phyloP scores from a whole-genome alignment of 2,113 vertebrate species.

The Anguilla japonica region DNA sequence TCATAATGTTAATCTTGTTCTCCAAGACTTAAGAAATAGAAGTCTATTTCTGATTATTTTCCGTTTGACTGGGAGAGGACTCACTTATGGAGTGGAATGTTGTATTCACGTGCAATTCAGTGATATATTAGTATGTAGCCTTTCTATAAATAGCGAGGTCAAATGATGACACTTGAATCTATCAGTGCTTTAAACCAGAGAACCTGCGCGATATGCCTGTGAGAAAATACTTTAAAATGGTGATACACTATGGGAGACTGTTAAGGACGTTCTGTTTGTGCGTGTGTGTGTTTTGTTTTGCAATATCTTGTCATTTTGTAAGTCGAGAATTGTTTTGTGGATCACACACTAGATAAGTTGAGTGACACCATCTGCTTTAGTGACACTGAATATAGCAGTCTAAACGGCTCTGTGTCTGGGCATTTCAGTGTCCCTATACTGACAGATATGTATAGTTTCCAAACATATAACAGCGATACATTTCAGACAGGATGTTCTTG shows the following conservation, averaged over 20 bases:
- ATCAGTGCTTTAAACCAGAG: background rate
- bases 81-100: background rate
- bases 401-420: too few species aligned
- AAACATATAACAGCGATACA: too few species aligned
- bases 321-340: too few species aligned
- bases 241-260: background rate
- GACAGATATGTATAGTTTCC: too few species aligned
- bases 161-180: background rate
- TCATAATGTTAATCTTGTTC: background rate
- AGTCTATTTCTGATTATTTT: background rate
- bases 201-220: background rate
- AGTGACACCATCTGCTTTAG: too few species aligned
- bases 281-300: too few species aligned
- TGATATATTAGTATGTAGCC: too few species aligned
- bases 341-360: too few species aligned
- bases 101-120: background rate
- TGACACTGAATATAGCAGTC: too few species aligned
- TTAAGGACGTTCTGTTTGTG: background rate
- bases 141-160: background rate
- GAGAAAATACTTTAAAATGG: background rate
- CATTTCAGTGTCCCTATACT: too few species aligned
- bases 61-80: background rate
- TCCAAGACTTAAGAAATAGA: background rate
- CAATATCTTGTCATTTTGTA: too few species aligned
- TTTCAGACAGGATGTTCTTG: too few species aligned